Evolutionary conservation across 92 coral and sea anemone species (phyloP), one percentile per base, ranked within the genome.

Genomic region (Nematostella vectensis): DNA sequence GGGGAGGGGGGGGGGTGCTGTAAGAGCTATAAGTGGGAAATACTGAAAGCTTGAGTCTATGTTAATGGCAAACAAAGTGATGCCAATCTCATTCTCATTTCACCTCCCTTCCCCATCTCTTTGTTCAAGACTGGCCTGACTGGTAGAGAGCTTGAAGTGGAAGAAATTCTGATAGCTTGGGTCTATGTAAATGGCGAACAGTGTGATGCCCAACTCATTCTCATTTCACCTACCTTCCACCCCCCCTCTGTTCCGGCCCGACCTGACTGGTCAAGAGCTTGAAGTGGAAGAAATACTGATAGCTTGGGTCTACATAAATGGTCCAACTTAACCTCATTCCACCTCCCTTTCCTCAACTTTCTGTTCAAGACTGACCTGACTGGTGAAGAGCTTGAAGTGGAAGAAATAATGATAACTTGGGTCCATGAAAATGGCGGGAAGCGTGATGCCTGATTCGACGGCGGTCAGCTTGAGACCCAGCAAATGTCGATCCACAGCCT

Each of bases 211-310:
- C n/a, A n/a, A n/a, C n/a, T n/a, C n/a, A n/a, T n/a, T n/a, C n/a
- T n/a, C n/a, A n/a, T n/a, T n/a, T n/a, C n/a, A n/a, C n/a, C n/a
- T n/a, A n/a, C n/a, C n/a, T n/a, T n/a, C n/a, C n/a, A n/a, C n/a
- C n/a, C n/a, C n/a, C n/a, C n/a, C n/a, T n/a, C n/a, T n/a, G n/a
- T n/a, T n/a, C n/a, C n/a, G n/a, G n/a, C n/a, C n/a, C 23, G 49
- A 91, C 98, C 96, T 91, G 98, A 47, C 98, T 91, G 10, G 98
- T 86, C 37, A 93, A 86, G 55, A 91, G 63, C 44, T 86, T 91
- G 73, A 67, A 91, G 42, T 91, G 98, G 13, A 81, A 48, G 13
- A 89, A 80, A 37, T 76, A 83, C 24, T 77, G 71, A 67, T 76
- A 91, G 3, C 89, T 76, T 16, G 73, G 76, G 63, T 91, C 96